These are phyloP conservation scores for Pachyramphus minor DNA, from an alignment of 2,113 vertebrate species.

Conservation along the genomic window DNA sequence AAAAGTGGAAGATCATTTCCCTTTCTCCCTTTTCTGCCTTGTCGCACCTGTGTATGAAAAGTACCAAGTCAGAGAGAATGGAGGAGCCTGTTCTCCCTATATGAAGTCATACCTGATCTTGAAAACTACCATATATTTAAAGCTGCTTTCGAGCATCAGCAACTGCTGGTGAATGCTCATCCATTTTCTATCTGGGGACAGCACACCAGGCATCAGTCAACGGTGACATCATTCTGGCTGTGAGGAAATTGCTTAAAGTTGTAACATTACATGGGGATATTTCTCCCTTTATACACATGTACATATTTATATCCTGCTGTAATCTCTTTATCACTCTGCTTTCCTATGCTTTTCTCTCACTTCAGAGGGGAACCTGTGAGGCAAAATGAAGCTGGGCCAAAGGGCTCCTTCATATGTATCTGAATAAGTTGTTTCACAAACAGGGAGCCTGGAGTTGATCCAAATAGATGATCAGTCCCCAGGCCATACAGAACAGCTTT, in stretches of 20 bases:
- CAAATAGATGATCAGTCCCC: not conserved
- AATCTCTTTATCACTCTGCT: not conserved
- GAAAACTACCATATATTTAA: not conserved
- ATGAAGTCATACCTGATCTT: not conserved
- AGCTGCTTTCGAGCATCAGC: not conserved
- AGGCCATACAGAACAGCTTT: not conserved
- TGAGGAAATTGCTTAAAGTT: not conserved
- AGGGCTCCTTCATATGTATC: not conserved
- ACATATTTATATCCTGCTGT: not conserved
- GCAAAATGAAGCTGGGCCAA: not conserved
- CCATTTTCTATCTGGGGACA: not conserved
- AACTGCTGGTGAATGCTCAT: not conserved
- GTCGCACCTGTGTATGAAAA: not conserved
- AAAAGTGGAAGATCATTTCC: not conserved
- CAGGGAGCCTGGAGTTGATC: accelerated
- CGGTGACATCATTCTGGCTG: not conserved
- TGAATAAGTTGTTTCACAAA: not conserved
- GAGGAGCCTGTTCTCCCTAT: not conserved
- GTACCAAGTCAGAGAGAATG: not conserved
- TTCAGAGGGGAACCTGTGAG: not conserved
- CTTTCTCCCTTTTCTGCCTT: not conserved
- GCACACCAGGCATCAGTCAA: not conserved
- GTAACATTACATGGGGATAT: accelerated
- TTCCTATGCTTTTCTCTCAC: not conserved
- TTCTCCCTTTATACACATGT: accelerated